Percentiles rank a stretch among this genome's conserved stretches.
Conservation (phyloP, 2,797 vertebrate genomes). For the Darevskia nairensis region DNA sequence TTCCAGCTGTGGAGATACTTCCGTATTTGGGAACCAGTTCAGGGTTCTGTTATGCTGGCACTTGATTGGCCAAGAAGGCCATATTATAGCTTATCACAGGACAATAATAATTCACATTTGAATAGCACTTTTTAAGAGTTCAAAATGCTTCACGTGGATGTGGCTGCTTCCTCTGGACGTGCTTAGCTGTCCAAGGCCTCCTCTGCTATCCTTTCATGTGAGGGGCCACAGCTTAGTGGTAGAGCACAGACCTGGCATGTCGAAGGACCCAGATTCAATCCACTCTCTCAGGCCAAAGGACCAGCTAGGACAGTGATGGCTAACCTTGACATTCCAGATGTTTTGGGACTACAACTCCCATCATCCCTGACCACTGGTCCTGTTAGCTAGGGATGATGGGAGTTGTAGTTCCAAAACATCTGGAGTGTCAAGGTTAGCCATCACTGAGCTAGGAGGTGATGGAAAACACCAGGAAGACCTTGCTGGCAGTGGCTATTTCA, state of each 20-base stretch:
- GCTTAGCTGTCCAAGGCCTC: background rate
- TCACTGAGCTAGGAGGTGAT: too few species aligned
- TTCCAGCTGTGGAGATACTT: background rate
- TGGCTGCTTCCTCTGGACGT: background rate
- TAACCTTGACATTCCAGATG: too few species aligned
- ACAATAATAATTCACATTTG: background rate
- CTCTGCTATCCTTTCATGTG: too few species aligned
- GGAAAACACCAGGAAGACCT: background rate
- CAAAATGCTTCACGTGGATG: background rate
- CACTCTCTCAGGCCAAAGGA: background rate
- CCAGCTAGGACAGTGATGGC: too few species aligned
- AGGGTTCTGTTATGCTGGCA: background rate
- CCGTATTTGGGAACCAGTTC: background rate
- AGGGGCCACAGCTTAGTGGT: background rate
- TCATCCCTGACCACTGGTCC: too few species aligned
- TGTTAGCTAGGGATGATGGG: too few species aligned
- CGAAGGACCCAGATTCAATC: background rate
- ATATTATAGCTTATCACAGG: background rate
- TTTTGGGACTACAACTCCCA: too few species aligned
- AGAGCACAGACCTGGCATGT: background rate
- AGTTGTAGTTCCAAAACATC: too few species aligned
- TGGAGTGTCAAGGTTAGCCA: too few species aligned
- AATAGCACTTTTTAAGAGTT: background rate
- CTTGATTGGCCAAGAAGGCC: background rate
- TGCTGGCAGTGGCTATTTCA: background rate